These are phyloP conservation scores for Campaea margaritaria DNA, from an alignment of 2,888 invertebrate genomes.

Conservation along the genomic window DNA sequence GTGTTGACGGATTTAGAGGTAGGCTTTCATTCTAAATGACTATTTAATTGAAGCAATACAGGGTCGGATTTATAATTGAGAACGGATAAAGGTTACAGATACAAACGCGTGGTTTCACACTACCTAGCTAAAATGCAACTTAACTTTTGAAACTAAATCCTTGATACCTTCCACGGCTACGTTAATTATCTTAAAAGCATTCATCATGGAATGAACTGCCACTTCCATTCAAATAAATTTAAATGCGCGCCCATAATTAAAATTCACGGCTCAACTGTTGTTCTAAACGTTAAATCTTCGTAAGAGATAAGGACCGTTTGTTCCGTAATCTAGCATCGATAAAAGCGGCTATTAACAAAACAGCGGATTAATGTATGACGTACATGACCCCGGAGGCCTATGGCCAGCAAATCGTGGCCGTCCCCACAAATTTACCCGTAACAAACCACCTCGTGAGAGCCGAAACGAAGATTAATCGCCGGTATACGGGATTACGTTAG, in stretches of 20 bases:
- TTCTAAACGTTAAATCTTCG: slow-evolving; percentile 43
- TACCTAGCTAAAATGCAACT: background rate
- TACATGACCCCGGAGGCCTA: slow-evolving; percentile 70
- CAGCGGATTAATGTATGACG: slow-evolving; percentile 78
- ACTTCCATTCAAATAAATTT: slow-evolving; percentile 25
- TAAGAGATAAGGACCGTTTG: slow-evolving; percentile 34
- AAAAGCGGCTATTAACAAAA: slow-evolving; percentile 73
- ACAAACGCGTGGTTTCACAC: background rate
- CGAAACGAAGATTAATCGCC: slow-evolving; percentile 77
- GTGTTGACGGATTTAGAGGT: slow-evolving; percentile 14
- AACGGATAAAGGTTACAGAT: slow-evolving; percentile 4
- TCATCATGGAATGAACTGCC: slow-evolving; percentile 19
- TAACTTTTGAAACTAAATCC: slow-evolving; percentile 5
- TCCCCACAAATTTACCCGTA: slow-evolving; percentile 79
- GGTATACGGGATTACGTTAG: slow-evolving; percentile 72
- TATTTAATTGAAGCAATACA: slow-evolving; percentile 19
- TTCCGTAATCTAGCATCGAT: slow-evolving; percentile 60
- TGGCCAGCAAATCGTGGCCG: slow-evolving; percentile 74
- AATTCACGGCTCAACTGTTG: slow-evolving; percentile 22
- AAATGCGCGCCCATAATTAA: slow-evolving; percentile 22
- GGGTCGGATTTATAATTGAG: background rate
- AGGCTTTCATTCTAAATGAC: slow-evolving; percentile 17
- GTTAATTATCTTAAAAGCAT: slow-evolving; percentile 27
- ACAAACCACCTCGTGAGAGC: slow-evolving; percentile 78
- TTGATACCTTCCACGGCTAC: slow-evolving; percentile 7